Evolutionary conservation across 2,888 invertebrate genomes (phyloP).

Genomic region (Coelopa pilipes): DNA sequence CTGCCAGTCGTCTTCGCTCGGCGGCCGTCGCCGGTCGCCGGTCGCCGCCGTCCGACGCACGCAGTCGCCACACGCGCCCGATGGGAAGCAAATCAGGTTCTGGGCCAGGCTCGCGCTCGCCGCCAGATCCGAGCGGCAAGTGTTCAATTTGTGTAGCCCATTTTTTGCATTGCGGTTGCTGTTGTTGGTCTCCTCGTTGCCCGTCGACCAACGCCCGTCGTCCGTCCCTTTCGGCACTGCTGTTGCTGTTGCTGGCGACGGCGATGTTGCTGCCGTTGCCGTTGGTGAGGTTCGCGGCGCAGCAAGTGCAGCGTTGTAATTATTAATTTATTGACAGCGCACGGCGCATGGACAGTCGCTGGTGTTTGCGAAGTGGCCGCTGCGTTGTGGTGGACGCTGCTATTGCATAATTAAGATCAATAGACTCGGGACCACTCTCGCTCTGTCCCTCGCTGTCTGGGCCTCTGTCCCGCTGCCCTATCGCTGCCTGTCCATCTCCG

Average conservation of each 20-base stretch:
- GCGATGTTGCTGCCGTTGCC: not conserved
- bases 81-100: slow-evolving; percentile 51
- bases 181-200: slow-evolving; percentile 16
- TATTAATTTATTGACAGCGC: slow-evolving; percentile 51
- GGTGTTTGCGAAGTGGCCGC: slow-evolving; percentile 27
- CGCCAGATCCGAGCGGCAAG: not conserved
- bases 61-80: slow-evolving; percentile 43
- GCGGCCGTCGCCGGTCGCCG: not conserved
- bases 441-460: no score
- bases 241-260: slow-evolving; percentile 18
- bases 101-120: slow-evolving; percentile 32
- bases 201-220: not conserved
- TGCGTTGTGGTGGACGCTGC: slow-evolving; percentile 26
- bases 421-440: slow-evolving; percentile 36
- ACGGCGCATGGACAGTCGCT: slow-evolving; percentile 45
- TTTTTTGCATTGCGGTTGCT: slow-evolving; percentile 35
- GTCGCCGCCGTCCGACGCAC: slow-evolving; percentile 10
- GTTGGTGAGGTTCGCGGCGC: slow-evolving; percentile 13
- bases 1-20: not conserved
- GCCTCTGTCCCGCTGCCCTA: no score
- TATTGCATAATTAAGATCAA: slow-evolving; percentile 54
- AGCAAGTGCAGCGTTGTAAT: slow-evolving; percentile 43
- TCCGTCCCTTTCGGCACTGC: slow-evolving; percentile 28
- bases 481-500: not conserved
- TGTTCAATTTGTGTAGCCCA: slow-evolving; percentile 2